Conservation (phyloP, 2,113 vertebrate genomes). For the Aegypius monachus region DNA sequence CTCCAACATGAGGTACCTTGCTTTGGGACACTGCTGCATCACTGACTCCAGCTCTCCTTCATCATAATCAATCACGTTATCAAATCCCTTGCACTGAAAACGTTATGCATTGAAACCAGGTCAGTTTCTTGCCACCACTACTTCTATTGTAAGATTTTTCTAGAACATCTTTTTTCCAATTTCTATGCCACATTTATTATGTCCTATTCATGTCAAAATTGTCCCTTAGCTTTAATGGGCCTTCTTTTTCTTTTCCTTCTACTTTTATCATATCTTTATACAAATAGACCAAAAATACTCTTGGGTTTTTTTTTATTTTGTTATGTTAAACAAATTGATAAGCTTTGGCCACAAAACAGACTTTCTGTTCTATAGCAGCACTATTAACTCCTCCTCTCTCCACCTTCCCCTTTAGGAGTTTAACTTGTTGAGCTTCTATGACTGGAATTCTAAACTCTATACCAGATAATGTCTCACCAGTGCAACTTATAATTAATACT, state of each 20-base stretch:
- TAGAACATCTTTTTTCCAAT: not conserved
- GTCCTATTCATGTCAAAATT: not conserved
- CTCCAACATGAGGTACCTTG: not conserved
- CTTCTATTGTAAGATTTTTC: not conserved
- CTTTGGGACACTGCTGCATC: not conserved
- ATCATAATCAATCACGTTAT: not conserved
- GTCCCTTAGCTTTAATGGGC: not conserved
- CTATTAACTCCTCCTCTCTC: not conserved
- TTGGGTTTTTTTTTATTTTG: not conserved
- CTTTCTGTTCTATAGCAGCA: not conserved
- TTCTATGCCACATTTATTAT: not conserved
- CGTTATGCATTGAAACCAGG: not conserved
- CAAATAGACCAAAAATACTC: not conserved
- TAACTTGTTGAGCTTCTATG: slow-evolving; percentile 27
- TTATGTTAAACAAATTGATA: not conserved
- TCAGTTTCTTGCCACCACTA: not conserved
- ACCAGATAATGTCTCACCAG: slow-evolving; percentile 44
- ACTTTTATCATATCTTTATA: not conserved
- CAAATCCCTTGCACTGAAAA: not conserved
- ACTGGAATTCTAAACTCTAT: slow-evolving; percentile 28
- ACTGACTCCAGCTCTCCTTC: not conserved
- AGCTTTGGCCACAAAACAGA: not conserved
- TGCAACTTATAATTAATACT: slow-evolving; percentile 63
- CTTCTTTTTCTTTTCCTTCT: not conserved
- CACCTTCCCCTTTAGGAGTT: not conserved